Evolutionary conservation across 1,140 invertebrate genomes (phyloP).

Genomic region (Formica exsecta): DNA sequence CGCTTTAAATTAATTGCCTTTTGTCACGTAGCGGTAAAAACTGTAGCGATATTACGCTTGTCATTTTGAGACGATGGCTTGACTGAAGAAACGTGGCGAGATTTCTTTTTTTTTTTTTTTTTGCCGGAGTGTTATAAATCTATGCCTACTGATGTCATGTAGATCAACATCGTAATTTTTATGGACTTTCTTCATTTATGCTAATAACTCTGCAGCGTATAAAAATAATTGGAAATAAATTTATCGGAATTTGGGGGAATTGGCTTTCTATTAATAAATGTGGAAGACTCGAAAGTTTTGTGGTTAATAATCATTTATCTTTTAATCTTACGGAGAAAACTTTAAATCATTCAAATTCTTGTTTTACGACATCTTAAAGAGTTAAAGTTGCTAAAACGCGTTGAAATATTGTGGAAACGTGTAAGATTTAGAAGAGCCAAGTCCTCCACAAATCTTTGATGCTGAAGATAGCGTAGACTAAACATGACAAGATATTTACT

Average conservation of each 20-base stretch:
- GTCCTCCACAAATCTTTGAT: conserved; percentile 5
- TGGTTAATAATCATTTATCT: conserved; percentile 16
- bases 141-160: background rate
- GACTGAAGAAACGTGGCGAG: background rate
- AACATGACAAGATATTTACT: conserved; percentile 25
- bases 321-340: background rate
- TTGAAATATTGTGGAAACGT: conserved; percentile 2
- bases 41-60: conserved; percentile 31
- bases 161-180: conserved; percentile 13
- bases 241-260: background rate
- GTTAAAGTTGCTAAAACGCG: background rate
- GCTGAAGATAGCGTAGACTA: background rate
- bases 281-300: conserved; percentile 30
- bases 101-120: conserved; percentile 3
- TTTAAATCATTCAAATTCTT: conserved; percentile 2
- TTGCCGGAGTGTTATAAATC: background rate
- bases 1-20: conserved; percentile 45
- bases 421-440: background rate
- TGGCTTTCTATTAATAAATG: conserved; percentile 17
- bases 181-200: background rate
- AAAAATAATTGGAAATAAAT: conserved; percentile 35
- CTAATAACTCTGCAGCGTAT: background rate
- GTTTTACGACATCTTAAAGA: background rate
- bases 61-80: conserved; percentile 2
- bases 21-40: conserved; percentile 58